phyloP scores from a whole-genome alignment of 2,888 invertebrate genomes.

The Ametastegia equiseti region DNA sequence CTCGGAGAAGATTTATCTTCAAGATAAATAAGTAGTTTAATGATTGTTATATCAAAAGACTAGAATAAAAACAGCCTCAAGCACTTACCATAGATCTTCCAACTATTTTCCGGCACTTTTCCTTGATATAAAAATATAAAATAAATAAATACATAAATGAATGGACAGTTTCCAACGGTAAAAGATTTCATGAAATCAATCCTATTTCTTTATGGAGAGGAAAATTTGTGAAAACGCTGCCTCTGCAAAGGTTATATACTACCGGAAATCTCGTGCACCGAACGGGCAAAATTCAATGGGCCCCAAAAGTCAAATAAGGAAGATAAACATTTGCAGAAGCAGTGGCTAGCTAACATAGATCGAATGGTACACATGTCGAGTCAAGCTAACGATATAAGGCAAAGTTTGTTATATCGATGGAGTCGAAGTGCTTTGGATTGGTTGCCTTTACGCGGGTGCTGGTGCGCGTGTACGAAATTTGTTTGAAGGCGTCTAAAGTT shows the following conservation, averaged over 20 bases:
- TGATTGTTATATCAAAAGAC: no score
- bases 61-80: no score
- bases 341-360: slow-evolving; percentile 27
- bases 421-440: slow-evolving; percentile 14
- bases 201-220: no score
- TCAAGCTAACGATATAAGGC: slow-evolving; percentile 5
- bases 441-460: neutral
- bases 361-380: neutral
- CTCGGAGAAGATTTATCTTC: neutral
- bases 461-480: neutral
- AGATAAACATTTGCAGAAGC: slow-evolving; percentile 26
- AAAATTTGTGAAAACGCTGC: neutral
- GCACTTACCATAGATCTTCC: no score
- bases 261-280: neutral
- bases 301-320: slow-evolving; percentile 1
- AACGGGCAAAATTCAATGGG: neutral
- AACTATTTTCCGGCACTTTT: no score
- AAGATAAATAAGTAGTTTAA: neutral
- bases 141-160: neutral
- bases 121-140: no score
- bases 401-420: slow-evolving; percentile 17
- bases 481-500: slow-evolving; percentile 15
- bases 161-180: neutral
- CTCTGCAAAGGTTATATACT: neutral
- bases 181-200: neutral